These are phyloP conservation scores for Phylloscopus trochiloides DNA, from an alignment of 2,113 vertebrate genomes.

Conservation along the genomic window DNA sequence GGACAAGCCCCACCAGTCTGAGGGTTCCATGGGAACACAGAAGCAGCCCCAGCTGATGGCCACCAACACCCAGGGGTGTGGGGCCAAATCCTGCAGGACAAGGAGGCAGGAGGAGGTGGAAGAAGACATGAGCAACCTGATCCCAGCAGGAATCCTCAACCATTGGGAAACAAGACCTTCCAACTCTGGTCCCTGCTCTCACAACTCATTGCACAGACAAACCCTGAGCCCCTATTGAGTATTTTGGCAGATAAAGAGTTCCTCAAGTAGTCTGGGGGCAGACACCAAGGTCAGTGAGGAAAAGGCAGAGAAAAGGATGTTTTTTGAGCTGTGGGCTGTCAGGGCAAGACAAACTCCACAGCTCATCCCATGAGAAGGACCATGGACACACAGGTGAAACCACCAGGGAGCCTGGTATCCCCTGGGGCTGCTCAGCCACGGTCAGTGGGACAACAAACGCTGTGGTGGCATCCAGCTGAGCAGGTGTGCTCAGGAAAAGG, in stretches of 20 bases:
- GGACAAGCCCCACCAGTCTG: not conserved
- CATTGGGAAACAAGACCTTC: not conserved
- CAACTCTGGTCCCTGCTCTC: not conserved
- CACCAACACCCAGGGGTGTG: not conserved
- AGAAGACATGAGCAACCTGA: not conserved
- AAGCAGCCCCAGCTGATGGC: not conserved
- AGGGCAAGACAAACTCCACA: not conserved
- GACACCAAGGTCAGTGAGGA: fast-evolving
- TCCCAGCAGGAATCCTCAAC: not conserved
- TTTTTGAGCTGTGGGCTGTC: not conserved
- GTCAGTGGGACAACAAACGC: not conserved
- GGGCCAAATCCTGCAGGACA: not conserved
- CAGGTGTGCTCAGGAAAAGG: not conserved
- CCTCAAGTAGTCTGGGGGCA: not conserved
- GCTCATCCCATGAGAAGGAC: not conserved
- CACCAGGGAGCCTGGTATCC: not conserved
- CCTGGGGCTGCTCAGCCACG: not conserved
- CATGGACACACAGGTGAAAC: not conserved
- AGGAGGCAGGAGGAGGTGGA: not conserved
- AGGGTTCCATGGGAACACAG: fast-evolving
- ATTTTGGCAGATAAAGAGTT: not conserved
- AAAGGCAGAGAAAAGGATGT: not conserved
- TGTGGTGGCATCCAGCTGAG: fast-evolving
- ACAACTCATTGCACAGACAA: not conserved
- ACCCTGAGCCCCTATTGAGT: not conserved